These are phyloP conservation scores for Trematomus bernacchii DNA, from an alignment of 2,797 vertebrate species.

Conservation along the genomic window DNA sequence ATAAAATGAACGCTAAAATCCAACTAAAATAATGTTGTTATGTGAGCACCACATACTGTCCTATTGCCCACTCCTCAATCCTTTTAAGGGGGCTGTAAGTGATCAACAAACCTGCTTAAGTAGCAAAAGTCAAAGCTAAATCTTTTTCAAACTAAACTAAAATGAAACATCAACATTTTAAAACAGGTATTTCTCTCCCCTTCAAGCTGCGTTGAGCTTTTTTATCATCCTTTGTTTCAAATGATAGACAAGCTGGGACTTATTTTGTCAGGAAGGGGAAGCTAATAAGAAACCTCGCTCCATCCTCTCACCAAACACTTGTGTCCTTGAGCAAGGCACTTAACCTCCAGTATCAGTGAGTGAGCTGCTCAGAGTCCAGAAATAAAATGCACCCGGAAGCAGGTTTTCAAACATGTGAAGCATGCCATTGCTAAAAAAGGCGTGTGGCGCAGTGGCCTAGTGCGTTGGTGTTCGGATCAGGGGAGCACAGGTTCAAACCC, in stretches of 20 bases:
- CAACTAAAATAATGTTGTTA: no score
- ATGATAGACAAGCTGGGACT: conserved; percentile 18
- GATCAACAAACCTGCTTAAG: no score
- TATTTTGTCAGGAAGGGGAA: conserved; percentile 26
- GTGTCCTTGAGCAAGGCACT: conserved; percentile 36
- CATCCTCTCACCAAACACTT: conserved; percentile 20
- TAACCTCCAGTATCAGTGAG: background rate
- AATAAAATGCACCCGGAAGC: conserved; percentile 30
- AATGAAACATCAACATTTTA: background rate
- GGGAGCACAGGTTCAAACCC: no score
- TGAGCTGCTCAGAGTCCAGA: conserved; percentile 21
- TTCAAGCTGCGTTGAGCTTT: background rate
- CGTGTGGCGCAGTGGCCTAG: no score
- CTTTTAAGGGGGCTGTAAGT: no score
- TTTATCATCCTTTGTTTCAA: conserved; percentile 14
- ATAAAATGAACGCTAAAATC: no score
- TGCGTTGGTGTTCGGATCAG: no score
- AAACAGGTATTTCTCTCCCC: background rate
- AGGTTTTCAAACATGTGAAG: conserved; percentile 26
- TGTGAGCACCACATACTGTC: no score
- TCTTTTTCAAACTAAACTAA: no score
- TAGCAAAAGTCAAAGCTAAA: no score
- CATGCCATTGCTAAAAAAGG: background rate
- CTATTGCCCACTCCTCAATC: no score
- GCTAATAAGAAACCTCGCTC: conserved; percentile 1